Conservation (phyloP, 35 echinoderm and acorn worm genomes). For the Ophioderma brevispina region DNA sequence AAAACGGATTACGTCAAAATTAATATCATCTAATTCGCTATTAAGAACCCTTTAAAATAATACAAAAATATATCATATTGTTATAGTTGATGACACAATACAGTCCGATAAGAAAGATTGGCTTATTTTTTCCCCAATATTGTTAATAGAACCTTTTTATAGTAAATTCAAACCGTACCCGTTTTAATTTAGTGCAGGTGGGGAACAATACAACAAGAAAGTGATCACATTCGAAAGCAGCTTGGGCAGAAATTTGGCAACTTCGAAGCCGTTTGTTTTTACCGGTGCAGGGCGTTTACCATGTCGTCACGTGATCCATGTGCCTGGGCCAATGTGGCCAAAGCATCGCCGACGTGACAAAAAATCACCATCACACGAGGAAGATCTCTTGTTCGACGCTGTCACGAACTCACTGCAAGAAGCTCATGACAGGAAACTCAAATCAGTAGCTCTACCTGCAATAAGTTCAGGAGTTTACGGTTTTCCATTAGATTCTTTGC, state of each 20-base stretch:
- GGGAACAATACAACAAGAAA: constrained; percentile 33
- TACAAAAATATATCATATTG: no score
- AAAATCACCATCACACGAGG: neutral
- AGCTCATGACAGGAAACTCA: neutral
- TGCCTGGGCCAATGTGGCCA: neutral
- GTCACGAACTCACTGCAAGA: neutral
- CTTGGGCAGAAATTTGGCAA: neutral
- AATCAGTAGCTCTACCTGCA: constrained; percentile 31
- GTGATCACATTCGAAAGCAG: neutral
- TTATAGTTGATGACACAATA: no score
- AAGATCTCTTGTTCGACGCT: neutral
- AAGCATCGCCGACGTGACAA: neutral
- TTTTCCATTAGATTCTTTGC: constrained; percentile 19
- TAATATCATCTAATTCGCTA: no score
- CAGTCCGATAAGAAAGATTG: no score
- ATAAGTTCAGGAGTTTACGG: constrained; percentile 44
- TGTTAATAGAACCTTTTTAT: no score
- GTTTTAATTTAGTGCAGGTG: constrained; percentile 11
- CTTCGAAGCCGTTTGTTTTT: constrained; percentile 2
- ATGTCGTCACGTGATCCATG: constrained; percentile 29
- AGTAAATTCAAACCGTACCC: no score
- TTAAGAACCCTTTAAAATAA: no score
- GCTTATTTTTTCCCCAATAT: no score
- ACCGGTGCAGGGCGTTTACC: constrained; percentile 29
- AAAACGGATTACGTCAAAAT: no score